These are phyloP conservation scores for Rhegmatorhina hoffmannsi DNA, from an alignment of 2,113 vertebrate genomes.

Conservation along the genomic window DNA sequence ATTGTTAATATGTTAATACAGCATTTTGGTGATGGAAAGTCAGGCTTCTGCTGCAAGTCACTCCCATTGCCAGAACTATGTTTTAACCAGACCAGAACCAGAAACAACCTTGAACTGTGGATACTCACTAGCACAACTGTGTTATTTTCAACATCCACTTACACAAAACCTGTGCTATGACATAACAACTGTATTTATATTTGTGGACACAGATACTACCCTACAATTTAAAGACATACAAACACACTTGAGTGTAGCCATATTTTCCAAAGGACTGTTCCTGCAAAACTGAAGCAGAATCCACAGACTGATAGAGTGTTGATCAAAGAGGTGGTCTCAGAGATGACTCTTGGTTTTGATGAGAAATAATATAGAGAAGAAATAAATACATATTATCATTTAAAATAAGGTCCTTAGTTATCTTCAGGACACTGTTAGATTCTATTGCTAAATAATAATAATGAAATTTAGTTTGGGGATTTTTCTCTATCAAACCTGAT, in stretches of 20 bases:
- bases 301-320: fast-evolving
- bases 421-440: not conserved
- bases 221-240: not conserved
- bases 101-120: fast-evolving
- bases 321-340: not conserved
- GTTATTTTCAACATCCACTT: not conserved
- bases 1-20: not conserved
- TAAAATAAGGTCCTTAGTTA: not conserved
- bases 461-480: not conserved
- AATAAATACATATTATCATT: not conserved
- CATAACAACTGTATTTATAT: not conserved
- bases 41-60: not conserved
- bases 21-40: not conserved
- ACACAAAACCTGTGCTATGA: not conserved
- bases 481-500: not conserved
- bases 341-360: not conserved
- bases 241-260: not conserved
- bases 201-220: not conserved
- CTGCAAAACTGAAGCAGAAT: not conserved
- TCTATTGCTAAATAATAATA: not conserved
- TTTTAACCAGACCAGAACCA: not conserved
- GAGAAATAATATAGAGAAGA: not conserved
- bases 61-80: not conserved
- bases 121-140: not conserved
- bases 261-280: not conserved